A percentile compares a stretch with the other conserved stretches of the same genome.
phyloP scores from a whole-genome alignment of 2,797 vertebrate genomes.

The Scarus forsteni region DNA sequence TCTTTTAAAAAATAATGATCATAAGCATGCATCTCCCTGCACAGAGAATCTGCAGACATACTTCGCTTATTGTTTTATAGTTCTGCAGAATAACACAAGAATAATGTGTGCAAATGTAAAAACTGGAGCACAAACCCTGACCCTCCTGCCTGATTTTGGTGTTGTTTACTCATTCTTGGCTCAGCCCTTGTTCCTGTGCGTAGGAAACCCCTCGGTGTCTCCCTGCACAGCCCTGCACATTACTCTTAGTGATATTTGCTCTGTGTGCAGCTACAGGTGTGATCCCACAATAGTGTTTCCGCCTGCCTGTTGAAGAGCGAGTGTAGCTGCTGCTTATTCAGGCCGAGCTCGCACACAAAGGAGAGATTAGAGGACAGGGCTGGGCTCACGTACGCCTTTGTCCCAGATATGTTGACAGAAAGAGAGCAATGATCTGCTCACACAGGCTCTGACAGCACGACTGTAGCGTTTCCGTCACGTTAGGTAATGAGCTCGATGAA shows the following conservation, averaged over 20 bases:
- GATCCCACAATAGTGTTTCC: slow-evolving; percentile 62
- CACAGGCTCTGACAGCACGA: slow-evolving; percentile 48
- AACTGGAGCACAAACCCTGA: no score
- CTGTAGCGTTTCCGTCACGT: slow-evolving; percentile 44
- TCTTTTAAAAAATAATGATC: no score
- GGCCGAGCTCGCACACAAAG: slow-evolving; percentile 66
- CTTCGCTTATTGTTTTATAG: no score
- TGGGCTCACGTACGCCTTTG: slow-evolving; percentile 71
- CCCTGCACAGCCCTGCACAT: slow-evolving; percentile 24
- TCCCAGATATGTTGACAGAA: slow-evolving; percentile 62
- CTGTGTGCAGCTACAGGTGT: slow-evolving; percentile 61
- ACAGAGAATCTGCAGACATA: no score
- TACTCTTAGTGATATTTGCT: slow-evolving; percentile 34
- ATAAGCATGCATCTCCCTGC: no score
- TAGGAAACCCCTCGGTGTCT: slow-evolving; percentile 19
- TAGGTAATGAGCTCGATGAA: slow-evolving; percentile 34
- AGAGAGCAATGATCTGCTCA: slow-evolving; percentile 50
- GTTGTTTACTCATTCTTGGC: background rate
- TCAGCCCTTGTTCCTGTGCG: slow-evolving; percentile 4
- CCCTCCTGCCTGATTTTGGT: no score
- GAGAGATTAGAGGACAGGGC: slow-evolving; percentile 67
- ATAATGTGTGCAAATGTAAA: no score
- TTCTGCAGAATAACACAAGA: no score
- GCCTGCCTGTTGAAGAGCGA: slow-evolving; percentile 36
- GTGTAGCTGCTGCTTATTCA: slow-evolving; percentile 55